phyloP scores from a whole-genome alignment of 2,113 vertebrate genomes.

The Microcebus griseorufus region DNA sequence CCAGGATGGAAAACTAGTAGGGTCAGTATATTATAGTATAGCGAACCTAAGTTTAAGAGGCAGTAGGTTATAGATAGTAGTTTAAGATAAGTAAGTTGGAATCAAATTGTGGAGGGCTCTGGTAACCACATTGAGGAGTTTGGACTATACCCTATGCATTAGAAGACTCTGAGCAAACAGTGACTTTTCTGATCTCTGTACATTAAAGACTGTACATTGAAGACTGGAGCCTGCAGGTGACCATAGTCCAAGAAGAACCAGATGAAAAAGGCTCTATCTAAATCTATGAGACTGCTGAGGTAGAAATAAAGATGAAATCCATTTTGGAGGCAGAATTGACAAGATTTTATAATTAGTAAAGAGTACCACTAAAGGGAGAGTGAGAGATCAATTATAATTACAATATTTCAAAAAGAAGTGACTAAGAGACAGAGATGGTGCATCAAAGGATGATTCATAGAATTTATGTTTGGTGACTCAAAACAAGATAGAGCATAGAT shows the following conservation, averaged over 20 bases:
- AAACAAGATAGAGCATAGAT: background rate
- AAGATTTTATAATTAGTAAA: constrained; percentile 20
- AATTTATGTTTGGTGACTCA: background rate
- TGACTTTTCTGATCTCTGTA: background rate
- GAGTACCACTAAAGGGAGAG: background rate
- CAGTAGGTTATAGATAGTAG: background rate
- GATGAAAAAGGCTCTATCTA: background rate
- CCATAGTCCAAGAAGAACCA: background rate
- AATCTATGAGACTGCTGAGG: background rate
- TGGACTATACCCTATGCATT: background rate
- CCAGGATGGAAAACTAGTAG: background rate
- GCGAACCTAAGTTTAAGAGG: background rate
- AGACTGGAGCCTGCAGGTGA: background rate
- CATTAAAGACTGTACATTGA: background rate
- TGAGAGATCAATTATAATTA: background rate
- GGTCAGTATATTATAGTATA: background rate
- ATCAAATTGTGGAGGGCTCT: background rate
- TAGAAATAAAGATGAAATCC: constrained; percentile 30
- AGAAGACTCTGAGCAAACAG: background rate
- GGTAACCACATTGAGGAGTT: background rate
- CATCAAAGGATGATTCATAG: background rate
- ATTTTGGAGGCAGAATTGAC: constrained; percentile 24
- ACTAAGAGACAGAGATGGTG: background rate
- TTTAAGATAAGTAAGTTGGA: background rate
- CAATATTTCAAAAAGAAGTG: background rate